Percentiles rank a stretch among this genome's conserved stretches.
phyloP scores from a whole-genome alignment of 2,888 invertebrate species.

The Hypolimnas misippus region DNA sequence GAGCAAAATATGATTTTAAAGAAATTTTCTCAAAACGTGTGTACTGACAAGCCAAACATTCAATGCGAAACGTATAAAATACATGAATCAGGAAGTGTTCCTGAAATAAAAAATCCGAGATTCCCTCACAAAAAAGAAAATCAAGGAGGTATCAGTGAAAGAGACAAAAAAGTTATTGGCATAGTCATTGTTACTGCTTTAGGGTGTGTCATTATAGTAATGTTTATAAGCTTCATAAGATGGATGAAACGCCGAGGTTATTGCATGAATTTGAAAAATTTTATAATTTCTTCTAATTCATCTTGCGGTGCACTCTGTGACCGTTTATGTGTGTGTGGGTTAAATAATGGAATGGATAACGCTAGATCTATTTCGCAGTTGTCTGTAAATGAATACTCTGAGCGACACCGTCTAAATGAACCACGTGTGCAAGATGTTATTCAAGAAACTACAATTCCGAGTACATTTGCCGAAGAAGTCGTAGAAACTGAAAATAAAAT shows the following conservation, averaged over 20 bases:
- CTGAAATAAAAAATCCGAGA: slow-evolving; percentile 74
- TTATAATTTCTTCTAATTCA: slow-evolving; percentile 67
- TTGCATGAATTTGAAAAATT: slow-evolving; percentile 71
- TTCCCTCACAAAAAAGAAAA: slow-evolving; percentile 70
- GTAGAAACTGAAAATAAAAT: slow-evolving; percentile 84
- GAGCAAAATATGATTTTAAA: slow-evolving; percentile 85
- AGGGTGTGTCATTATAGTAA: slow-evolving; percentile 77
- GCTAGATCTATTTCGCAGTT: slow-evolving; percentile 85
- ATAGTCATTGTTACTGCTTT: slow-evolving; percentile 82
- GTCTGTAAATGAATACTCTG: slow-evolving; percentile 86
- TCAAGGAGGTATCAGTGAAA: slow-evolving; percentile 53
- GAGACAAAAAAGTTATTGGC: slow-evolving; percentile 72
- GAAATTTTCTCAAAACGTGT: slow-evolving; percentile 86
- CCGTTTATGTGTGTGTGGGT: slow-evolving; percentile 68
- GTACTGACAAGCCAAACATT: slow-evolving; percentile 77
- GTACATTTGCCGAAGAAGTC: slow-evolving; percentile 54
- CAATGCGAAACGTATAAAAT: slow-evolving; percentile 83
- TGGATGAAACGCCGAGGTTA: slow-evolving; percentile 85
- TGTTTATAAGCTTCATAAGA: slow-evolving; percentile 81
- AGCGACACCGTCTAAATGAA: slow-evolving; percentile 84
- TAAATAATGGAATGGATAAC: slow-evolving; percentile 80
- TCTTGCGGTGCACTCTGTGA: slow-evolving; percentile 67
- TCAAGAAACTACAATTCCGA: slow-evolving; percentile 63
- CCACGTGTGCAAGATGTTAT: slow-evolving; percentile 74
- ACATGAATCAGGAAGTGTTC: slow-evolving; percentile 56